A percentile compares a stretch with the other conserved stretches of the same genome.
These are phyloP conservation scores for Sesamia inferens DNA, from an alignment of 2,888 invertebrate genomes.

Conservation along the genomic window DNA sequence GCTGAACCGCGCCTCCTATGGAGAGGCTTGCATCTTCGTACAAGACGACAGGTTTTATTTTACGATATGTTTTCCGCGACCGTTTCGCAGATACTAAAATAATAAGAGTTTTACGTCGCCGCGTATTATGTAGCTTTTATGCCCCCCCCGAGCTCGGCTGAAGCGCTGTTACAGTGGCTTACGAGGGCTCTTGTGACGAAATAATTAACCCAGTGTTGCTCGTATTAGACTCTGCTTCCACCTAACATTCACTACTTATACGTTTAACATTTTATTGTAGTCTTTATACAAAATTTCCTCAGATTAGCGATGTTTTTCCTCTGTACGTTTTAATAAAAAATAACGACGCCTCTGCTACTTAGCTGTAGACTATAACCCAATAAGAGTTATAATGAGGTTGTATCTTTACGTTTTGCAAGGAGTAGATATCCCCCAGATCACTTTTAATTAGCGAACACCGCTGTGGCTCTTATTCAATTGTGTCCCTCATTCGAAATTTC, in stretches of 20 bases:
- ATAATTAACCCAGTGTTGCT: slow-evolving; percentile 88
- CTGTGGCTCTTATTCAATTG: slow-evolving; percentile 58
- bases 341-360: slow-evolving; percentile 60
- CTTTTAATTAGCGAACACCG: slow-evolving; percentile 67
- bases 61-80: slow-evolving; percentile 88
- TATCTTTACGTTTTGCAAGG: slow-evolving; percentile 64
- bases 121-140: slow-evolving; percentile 89
- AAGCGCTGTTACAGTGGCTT: slow-evolving; percentile 87
- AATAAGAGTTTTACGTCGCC: slow-evolving; percentile 89
- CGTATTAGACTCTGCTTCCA: slow-evolving; percentile 81
- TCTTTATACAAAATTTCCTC: slow-evolving; percentile 59
- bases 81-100: slow-evolving; percentile 89
- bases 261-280: slow-evolving; percentile 75
- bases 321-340: slow-evolving; percentile 52
- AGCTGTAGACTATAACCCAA: slow-evolving; percentile 64
- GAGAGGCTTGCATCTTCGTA: slow-evolving; percentile 78
- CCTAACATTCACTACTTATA: slow-evolving; percentile 76
- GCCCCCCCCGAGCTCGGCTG: slow-evolving; percentile 83
- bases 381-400: slow-evolving; percentile 64
- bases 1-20: slow-evolving; percentile 77
- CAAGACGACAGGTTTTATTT: slow-evolving; percentile 85
- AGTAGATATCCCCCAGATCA: slow-evolving; percentile 52
- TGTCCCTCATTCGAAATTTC: slow-evolving; percentile 43
- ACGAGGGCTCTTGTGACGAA: slow-evolving; percentile 87
- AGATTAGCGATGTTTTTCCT: slow-evolving; percentile 60